Percentiles rank a stretch among this genome's conserved stretches.
Conservation (phyloP, 2,888 invertebrate genomes). For the Tinea semifulvella region DNA sequence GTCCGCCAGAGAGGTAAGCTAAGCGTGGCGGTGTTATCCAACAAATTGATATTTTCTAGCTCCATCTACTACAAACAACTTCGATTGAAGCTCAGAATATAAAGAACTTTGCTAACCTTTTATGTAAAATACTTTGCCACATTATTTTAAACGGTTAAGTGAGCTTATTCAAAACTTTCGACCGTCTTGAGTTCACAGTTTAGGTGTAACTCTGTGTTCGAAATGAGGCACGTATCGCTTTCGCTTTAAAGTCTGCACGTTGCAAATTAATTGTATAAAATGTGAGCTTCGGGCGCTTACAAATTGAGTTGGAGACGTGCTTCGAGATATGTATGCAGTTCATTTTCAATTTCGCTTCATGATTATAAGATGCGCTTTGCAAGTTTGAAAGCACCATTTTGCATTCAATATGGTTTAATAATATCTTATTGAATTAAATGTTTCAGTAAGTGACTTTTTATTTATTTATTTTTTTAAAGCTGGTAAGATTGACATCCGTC, state of each 20-base stretch:
- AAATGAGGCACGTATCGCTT: conserved; percentile 13
- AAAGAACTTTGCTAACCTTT: conserved; percentile 3
- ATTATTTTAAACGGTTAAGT: conserved; percentile 6
- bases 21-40: conserved; percentile 41
- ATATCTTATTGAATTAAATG: no score
- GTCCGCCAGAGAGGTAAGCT: conserved; percentile 27
- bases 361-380: conserved; percentile 6
- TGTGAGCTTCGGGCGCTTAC: conserved; percentile 7
- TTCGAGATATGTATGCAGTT: conserved; percentile 12
- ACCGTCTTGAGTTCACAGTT: neutral
- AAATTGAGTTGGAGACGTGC: conserved; percentile 12
- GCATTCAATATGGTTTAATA: no score
- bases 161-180: neutral
- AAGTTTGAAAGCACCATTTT: neutral
- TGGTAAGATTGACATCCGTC: no score
- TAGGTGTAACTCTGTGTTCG: neutral
- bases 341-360: conserved; percentile 5
- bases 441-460: conserved; percentile 1
- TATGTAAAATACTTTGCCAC: neutral
- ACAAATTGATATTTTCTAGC: conserved; percentile 58
- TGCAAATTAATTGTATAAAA: conserved; percentile 14
- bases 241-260: conserved; percentile 12
- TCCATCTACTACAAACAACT: conserved; percentile 20
- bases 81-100: conserved; percentile 10
- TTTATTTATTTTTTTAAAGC: no score